Evolutionary conservation across 2,797 vertebrate species (phyloP).

Genomic region (Naso thynnoides): DNA sequence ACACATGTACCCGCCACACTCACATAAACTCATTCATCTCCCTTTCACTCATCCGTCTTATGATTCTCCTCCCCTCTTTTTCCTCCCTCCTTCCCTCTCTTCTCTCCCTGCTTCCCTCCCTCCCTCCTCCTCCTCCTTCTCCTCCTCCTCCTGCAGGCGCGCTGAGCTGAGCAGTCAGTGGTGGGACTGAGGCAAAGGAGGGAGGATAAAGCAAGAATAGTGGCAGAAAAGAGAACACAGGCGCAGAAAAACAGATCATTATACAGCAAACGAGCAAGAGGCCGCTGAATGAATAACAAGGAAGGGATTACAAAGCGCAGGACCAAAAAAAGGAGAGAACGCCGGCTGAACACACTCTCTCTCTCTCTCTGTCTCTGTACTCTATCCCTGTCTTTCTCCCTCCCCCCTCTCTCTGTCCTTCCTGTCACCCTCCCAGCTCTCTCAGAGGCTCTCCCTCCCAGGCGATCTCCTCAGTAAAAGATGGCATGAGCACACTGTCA

Average conservation of each 20-base stretch:
- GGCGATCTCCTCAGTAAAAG: conserved; percentile 61
- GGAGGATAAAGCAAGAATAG: conserved; percentile 72
- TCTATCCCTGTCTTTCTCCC: conserved; percentile 44
- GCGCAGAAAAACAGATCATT: conserved; percentile 75
- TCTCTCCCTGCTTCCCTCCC: conserved; percentile 12
- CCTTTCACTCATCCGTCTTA: conserved; percentile 74
- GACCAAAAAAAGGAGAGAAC: conserved; percentile 65
- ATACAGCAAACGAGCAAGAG: conserved; percentile 72
- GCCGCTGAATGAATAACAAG: conserved; percentile 77
- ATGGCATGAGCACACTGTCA: conserved; percentile 73
- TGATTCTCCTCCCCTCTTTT: conserved; percentile 71
- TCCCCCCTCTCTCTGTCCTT: conserved; percentile 49
- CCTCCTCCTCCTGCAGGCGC: conserved; percentile 67
- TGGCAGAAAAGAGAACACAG: conserved; percentile 69
- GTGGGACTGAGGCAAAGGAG: conserved; percentile 80
- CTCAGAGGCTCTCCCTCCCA: conserved; percentile 65
- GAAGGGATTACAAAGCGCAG: conserved; percentile 77
- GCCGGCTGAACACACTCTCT: conserved; percentile 60
- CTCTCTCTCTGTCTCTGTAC: conserved; percentile 41
- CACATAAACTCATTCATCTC: conserved; percentile 74
- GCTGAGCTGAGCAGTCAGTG: conserved; percentile 81
- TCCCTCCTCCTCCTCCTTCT: conserved; percentile 18
- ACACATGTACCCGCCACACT: conserved; percentile 29
- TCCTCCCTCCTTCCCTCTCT: conserved; percentile 28
- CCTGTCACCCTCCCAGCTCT: conserved; percentile 66